Conservation (phyloP, 2,113 vertebrate genomes). For the Burhinus oedicnemus region DNA sequence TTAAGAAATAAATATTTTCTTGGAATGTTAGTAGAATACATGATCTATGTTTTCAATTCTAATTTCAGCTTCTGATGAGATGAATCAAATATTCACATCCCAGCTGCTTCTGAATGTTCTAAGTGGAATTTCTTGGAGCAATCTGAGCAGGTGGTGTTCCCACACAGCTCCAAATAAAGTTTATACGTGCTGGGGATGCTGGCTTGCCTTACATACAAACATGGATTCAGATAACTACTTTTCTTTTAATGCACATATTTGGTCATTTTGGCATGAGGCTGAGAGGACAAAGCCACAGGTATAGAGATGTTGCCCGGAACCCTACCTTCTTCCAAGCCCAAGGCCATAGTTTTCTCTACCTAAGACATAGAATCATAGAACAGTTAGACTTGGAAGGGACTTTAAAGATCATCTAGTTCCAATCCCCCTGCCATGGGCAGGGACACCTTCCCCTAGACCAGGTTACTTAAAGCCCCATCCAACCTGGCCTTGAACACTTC, state of each 20-base stretch:
- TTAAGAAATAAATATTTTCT: constrained; percentile 71
- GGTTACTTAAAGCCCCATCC: background rate
- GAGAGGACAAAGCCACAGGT: background rate
- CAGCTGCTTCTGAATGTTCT: constrained; percentile 72
- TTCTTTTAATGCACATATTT: background rate
- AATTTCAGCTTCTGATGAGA: constrained; percentile 70
- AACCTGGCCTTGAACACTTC: background rate
- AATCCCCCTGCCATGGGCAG: background rate
- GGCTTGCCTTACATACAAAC: constrained; percentile 51
- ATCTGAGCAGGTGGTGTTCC: constrained; percentile 66
- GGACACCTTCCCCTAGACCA: background rate
- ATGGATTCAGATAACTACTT: background rate
- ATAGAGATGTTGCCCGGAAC: background rate
- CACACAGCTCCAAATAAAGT: constrained; percentile 67
- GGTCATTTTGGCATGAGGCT: background rate
- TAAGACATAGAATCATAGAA: background rate
- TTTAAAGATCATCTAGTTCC: background rate
- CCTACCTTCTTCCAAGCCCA: background rate
- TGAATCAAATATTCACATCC: constrained; percentile 74
- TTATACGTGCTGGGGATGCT: constrained; percentile 20
- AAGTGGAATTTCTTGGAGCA: constrained; percentile 66
- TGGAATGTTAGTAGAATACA: constrained; percentile 48
- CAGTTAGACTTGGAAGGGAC: background rate
- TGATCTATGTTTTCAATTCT: constrained; percentile 67
- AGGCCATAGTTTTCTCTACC: background rate